Evolutionary conservation across 2,888 invertebrate species (phyloP), one percentile per base, ranked within the genome.

Genomic region (Liodrosophila aerea): DNA sequence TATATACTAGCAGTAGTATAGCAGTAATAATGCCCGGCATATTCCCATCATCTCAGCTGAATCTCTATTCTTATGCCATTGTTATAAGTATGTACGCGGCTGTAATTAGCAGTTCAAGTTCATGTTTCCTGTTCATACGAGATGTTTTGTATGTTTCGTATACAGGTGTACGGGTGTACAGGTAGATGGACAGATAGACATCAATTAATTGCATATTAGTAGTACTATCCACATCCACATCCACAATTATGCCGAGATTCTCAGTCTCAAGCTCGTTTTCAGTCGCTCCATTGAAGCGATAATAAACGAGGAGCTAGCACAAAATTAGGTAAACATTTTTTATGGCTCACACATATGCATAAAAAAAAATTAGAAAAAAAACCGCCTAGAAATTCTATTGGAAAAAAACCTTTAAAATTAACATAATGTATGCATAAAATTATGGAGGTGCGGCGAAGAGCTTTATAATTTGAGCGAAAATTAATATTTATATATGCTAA

Each of bases 191-290:
- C 54, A 46, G 64, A 33, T 40, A 66, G 34, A 59, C 63, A 52
- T 58, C 72, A 78, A 78, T 78, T 76, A 78, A 78, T 76, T 78
- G 68, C 69, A 64, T 66, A 76, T 78, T 75, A 75, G 64, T 53
- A 5, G 22, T 22, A 22, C n/a, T n/a, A n/a, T n/a, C n/a, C n/a
- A 46, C 47, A 31, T 40, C 27, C 12, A 37, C 16, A 47, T n/a
- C 46, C 31, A 40, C 39, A 43, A 52, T 64, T 64, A 58, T 64
- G 45, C 65, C 44, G 51, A 47, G 67, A 22, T 27, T 37, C 12
- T 36, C 34, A 22, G 22, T 22, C 22, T 22, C 22, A 22, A 22
- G 22, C 22, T 22, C 22, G 22, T 2, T 33, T 36, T 41, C 43
- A n/a, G 15, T 47, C 52, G 63, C 67, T 67, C 47, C 63, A 67